Base-by-base conservation (phyloP, 2,888 invertebrate genomes). In the Tigriopus californicus region DNA sequence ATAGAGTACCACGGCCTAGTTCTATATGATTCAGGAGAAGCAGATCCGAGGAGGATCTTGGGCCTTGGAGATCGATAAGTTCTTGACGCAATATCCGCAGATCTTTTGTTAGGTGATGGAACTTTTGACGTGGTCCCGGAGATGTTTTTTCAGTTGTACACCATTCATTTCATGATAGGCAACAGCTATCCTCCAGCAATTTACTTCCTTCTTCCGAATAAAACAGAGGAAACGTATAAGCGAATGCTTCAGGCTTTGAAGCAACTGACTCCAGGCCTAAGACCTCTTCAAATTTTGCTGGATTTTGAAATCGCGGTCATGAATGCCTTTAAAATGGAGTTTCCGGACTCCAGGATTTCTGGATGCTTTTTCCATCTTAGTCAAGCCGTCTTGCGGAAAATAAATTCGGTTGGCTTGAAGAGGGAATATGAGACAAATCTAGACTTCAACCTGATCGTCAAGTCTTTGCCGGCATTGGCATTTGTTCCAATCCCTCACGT, bases 91-190 rank as follows among this genome's bases (percentile, higher is more conserved):
- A n/a, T n/a, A n/a, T n/a, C n/a, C n/a, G n/a, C n/a, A n/a, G n/a
- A n/a, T n/a, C n/a, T n/a, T n/a, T 56, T 41, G 56, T 56, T 56
- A 18, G 56, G 56, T 10, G 56, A 56, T 56, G 56, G 56, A n/a
- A 56, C 56, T 46, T 56, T 56, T 56, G 42, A 41, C 22, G 20
- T 56, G 41, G 56, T 56, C 3, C 40, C 56, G 10, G 44, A 18
- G 5, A 56, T 56, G 40, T 56, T 56, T 42, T 56, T 56, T 13
- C 56, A 56, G 22, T 12, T 56, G 13, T 56, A 56, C 24, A 56
- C 56, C 22, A 13, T 47, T 44, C 56, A 56, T 22, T 56, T 41
- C 44, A 56, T 41, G 44, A 46, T 56, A 4, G 44, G 56, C 15
- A 56, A 56, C n/a, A 56, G 22, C 22, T 41, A 56, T 22, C 56